Conservation (phyloP, 2,113 vertebrate genomes). For the Plestiodon gilberti region DNA sequence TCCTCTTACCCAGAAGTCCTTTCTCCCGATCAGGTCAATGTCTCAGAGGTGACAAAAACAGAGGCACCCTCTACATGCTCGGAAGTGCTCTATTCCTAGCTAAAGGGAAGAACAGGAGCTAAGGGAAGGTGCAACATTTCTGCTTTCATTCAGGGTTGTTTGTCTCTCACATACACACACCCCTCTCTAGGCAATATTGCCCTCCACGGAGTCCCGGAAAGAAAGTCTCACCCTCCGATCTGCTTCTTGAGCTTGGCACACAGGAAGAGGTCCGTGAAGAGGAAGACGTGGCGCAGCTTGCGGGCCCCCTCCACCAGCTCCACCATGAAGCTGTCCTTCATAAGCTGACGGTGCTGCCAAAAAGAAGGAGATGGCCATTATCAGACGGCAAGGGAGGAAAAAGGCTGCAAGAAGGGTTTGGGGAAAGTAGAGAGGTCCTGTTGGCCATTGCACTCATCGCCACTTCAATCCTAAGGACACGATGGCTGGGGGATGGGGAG, state of each 20-base stretch:
- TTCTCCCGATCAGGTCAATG: background rate
- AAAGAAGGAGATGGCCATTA: background rate
- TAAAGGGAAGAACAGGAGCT: background rate
- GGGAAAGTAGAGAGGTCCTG: background rate
- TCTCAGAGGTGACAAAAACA: background rate
- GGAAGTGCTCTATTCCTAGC: background rate
- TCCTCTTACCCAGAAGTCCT: background rate
- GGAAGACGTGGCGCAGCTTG: slow-evolving; percentile 94
- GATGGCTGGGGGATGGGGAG: too few species aligned
- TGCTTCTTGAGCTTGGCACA: slow-evolving; percentile 97
- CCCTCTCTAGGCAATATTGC: background rate
- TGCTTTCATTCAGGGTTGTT: background rate
- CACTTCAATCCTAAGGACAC: too few species aligned
- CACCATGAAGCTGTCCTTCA: slow-evolving; percentile 97
- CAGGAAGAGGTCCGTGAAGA: slow-evolving; percentile 93
- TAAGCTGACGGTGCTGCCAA: slow-evolving; percentile 89
- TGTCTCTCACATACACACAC: background rate
- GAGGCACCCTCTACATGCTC: background rate
- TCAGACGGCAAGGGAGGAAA: background rate
- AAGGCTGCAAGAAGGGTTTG: background rate
- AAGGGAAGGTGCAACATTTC: background rate
- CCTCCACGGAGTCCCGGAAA: background rate
- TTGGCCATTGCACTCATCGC: too few species aligned
- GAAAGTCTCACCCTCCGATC: slow-evolving; percentile 85
- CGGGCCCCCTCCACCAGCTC: slow-evolving; percentile 93